Evolutionary conservation across 2,113 vertebrate species (phyloP).

Genomic region (Ovis canadensis): DNA sequence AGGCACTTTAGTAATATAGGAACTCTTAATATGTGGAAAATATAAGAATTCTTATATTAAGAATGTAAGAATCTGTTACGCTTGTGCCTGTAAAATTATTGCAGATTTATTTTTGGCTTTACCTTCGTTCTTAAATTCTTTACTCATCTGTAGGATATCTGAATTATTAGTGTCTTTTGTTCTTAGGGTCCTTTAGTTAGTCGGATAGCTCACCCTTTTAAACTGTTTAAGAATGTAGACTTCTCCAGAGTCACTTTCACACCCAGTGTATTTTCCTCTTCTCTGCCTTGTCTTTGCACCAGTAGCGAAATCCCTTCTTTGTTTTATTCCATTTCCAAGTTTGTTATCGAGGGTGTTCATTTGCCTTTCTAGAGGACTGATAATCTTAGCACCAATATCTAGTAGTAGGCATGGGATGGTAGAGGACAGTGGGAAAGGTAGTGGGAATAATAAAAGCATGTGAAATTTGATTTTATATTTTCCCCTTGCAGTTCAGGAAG

Average conservation of each 20-base stretch:
- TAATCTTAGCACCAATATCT: not conserved
- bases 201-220: not conserved
- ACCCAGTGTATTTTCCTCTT: not conserved
- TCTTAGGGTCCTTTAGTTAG: not conserved
- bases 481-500: not conserved
- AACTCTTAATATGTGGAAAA: not conserved
- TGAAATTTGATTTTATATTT: not conserved
- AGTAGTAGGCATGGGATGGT: not conserved
- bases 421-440: not conserved
- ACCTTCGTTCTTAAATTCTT: not conserved
- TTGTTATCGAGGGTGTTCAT: not conserved
- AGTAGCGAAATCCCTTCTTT: not conserved
- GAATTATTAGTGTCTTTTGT: not conserved
- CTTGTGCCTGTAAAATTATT: not conserved
- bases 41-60: not conserved
- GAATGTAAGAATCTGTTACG: not conserved
- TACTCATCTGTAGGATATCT: not conserved
- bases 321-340: not conserved
- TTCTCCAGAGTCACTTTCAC: not conserved
- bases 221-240: not conserved
- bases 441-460: not conserved
- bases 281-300: not conserved
- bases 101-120: conserved; percentile 3
- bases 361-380: not conserved
- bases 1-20: not conserved